A percentile compares a stretch with the other conserved stretches of the same genome.
phyloP scores from a whole-genome alignment of 23 tunicate species.

The Styela plicata region DNA sequence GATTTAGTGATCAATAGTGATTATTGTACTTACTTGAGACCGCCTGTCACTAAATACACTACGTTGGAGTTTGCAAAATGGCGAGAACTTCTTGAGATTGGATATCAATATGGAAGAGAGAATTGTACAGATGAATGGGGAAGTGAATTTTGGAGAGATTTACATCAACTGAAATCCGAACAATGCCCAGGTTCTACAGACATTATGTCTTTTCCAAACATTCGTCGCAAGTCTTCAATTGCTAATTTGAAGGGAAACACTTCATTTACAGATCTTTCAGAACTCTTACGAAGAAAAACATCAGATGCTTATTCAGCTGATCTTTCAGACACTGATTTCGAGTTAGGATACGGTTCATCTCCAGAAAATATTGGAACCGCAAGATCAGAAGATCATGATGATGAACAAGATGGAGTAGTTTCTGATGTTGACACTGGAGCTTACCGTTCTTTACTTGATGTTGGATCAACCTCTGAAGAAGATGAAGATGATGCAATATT shows the following conservation, averaged over 20 bases:
- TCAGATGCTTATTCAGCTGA: not conserved
- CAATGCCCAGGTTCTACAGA: not conserved
- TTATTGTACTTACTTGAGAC: constrained; percentile 89
- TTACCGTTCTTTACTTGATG: not conserved
- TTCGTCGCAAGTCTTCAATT: not conserved
- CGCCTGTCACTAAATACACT: constrained; percentile 68
- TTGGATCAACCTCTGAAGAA: not conserved
- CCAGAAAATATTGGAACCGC: constrained; percentile 40
- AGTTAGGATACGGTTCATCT: constrained; percentile 70
- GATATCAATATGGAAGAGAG: constrained; percentile 46
- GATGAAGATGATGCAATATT: not conserved
- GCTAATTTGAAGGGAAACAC: constrained; percentile 20
- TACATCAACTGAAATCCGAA: not conserved
- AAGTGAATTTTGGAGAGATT: constrained; percentile 45
- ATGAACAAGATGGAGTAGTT: not conserved
- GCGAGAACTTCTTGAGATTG: constrained; percentile 59
- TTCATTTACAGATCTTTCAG: constrained; percentile 21
- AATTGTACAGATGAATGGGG: constrained; percentile 78
- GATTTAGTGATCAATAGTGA: constrained; percentile 81
- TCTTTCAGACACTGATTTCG: constrained; percentile 49
- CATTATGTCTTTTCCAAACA: not conserved
- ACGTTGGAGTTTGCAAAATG: constrained; percentile 86
- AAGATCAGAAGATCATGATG: not conserved
- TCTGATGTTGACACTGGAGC: not conserved
- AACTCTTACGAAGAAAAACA: not conserved